Conservation (phyloP, 2,888 invertebrate species). For the Chrysina gloriosa region DNA sequence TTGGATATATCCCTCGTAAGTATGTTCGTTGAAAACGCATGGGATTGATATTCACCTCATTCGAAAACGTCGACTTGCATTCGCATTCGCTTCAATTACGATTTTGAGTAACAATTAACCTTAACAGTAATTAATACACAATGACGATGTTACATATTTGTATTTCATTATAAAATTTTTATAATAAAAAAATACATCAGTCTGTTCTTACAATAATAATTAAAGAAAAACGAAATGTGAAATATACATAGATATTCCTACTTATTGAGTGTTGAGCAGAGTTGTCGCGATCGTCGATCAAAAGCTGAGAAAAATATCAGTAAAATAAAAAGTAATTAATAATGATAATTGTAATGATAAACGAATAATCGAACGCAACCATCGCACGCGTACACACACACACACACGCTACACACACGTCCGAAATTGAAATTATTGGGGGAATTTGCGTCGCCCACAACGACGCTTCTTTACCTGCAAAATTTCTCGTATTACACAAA, state of each 20-base stretch:
- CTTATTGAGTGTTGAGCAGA: slow-evolving; percentile 39
- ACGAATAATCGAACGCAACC: slow-evolving; percentile 21
- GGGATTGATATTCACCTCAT: too few species aligned
- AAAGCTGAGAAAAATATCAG: slow-evolving; percentile 15
- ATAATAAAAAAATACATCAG: slow-evolving; percentile 38
- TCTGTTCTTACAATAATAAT: slow-evolving; percentile 27
- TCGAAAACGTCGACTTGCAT: too few species aligned
- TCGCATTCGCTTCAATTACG: too few species aligned
- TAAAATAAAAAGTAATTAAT: not conserved
- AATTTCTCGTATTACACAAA: slow-evolving; percentile 39
- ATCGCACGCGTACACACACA: slow-evolving; percentile 3
- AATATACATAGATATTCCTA: slow-evolving; percentile 37
- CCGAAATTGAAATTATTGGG: slow-evolving; percentile 10
- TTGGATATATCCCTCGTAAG: too few species aligned
- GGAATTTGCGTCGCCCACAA: not conserved
- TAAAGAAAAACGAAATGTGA: slow-evolving; percentile 28
- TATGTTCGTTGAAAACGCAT: too few species aligned
- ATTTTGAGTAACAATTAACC: too few species aligned
- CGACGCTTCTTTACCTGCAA: slow-evolving; percentile 24
- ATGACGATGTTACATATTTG: slow-evolving; percentile 24
- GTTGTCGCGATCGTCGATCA: slow-evolving; percentile 32
- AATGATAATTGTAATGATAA: slow-evolving; percentile 22
- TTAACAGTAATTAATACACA: not conserved
- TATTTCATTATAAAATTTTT: slow-evolving; percentile 40
- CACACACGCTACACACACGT: not conserved